Evolutionary conservation across 2,113 vertebrate species (phyloP).

Genomic region (human (Homo sapiens)): DNA sequence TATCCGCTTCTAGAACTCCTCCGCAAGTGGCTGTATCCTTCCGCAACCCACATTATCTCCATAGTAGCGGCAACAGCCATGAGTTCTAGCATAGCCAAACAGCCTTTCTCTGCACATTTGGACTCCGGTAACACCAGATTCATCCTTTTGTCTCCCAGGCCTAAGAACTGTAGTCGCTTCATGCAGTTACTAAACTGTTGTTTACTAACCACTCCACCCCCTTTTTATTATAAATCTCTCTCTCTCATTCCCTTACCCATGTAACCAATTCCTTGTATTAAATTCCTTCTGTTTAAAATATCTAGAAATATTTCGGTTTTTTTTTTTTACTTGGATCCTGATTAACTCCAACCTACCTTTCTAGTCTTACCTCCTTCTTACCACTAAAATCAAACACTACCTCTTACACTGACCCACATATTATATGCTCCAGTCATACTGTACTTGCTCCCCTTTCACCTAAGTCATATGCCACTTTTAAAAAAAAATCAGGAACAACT

Average conservation of each 20-base stretch:
- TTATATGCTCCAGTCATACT: background rate
- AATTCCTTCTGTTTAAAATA: slow-evolving; percentile 8
- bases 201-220: background rate
- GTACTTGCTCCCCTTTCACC: background rate
- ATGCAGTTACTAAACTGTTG: background rate
- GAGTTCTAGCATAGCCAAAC: background rate
- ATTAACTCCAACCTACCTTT: background rate
- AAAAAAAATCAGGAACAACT: background rate
- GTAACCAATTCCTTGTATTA: background rate
- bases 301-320: background rate
- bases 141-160: background rate
- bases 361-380: background rate
- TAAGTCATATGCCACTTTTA: background rate
- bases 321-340: background rate
- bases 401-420: background rate
- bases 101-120: background rate
- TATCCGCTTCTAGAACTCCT: background rate
- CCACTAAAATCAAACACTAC: background rate
- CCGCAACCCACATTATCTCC: background rate
- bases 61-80: background rate
- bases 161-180: background rate
- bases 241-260: background rate
- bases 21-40: background rate
- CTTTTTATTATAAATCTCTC: background rate
- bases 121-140: background rate